phyloP scores from a whole-genome alignment of 2,113 vertebrate genomes.

The Oreochromis aureus region DNA sequence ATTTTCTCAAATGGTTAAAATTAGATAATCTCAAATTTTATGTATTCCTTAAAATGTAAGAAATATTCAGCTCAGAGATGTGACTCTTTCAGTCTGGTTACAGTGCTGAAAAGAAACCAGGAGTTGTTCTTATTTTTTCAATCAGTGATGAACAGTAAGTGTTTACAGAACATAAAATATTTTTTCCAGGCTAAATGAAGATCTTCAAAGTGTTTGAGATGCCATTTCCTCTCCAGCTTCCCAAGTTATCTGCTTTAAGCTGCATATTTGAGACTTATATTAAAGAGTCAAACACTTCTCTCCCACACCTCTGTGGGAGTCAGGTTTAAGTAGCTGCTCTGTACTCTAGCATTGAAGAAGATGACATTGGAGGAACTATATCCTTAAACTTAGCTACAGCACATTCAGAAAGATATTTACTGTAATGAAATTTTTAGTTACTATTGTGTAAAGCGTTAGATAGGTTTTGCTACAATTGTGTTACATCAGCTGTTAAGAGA shows the following conservation, averaged over 20 bases:
- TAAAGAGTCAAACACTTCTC: not conserved
- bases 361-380: too few relatives aligned
- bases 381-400: too few relatives aligned
- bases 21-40: not conserved
- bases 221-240: not conserved
- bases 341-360: not conserved
- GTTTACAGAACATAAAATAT: not conserved
- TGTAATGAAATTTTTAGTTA: too few relatives aligned
- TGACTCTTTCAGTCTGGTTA: not conserved
- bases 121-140: not conserved
- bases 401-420: too few relatives aligned
- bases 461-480: too few relatives aligned
- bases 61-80: not conserved
- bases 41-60: not conserved
- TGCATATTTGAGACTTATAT: not conserved
- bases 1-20: not conserved
- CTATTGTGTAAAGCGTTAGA: not conserved
- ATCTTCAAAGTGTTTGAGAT: not conserved
- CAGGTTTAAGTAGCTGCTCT: not conserved
- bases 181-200: not conserved
- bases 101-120: accelerated
- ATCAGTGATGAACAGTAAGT: not conserved
- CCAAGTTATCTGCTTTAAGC: not conserved
- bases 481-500: too few relatives aligned
- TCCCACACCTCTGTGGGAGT: not conserved